Base-by-base conservation (phyloP, 1,140 invertebrate genomes). In the Trichonephila clavata region DNA sequence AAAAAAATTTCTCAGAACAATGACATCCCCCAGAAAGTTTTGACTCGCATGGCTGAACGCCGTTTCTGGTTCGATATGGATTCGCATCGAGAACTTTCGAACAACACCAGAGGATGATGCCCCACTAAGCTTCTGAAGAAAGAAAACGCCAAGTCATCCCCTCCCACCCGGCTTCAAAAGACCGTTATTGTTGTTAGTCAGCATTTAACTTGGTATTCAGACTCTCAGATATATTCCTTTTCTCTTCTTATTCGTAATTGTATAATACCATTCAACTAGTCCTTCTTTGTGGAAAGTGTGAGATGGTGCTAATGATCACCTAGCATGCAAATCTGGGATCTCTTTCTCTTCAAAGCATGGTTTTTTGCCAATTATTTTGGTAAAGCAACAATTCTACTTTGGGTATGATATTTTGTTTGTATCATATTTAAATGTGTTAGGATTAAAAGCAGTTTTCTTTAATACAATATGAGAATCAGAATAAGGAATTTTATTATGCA, bases 21-120 rank as follows among this genome's bases (percentile, higher is more conserved):
- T 89, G 87, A 89, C 65, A 89, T 89, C n/a, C 71, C 32, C 18
- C 87, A 50, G 65, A 89, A 89, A 89, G 87, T 89, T 61, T 57
- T 32, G 43, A 3, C 16, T 3, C 87, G 87, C 39, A 32, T 77
- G 87, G 87, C 43, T 59, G 87, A 65, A 43, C 86, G 86, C 32
- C 71, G 59, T 71, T 77, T 89, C 87, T 60, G 71, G 87, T 89
- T 89, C 87, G 87, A 89, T 89, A 77, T 39, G 60, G 65, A 89
- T 71, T 77, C 87, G 65, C 39, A 71, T 89, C 20, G 87, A 24
- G 43, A 27, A 32, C 43, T 87, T 7, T 32, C 39, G 86, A 65
- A 87, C 27, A 87, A 63, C 86, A 59, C 13, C 8, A 13, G 65
- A 43, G 87, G 59, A 83, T 18, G 63, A 77, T 89, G 87, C 39